Conservation (phyloP, 1,140 invertebrate genomes). For the Ceratosolen fusciceps region DNA sequence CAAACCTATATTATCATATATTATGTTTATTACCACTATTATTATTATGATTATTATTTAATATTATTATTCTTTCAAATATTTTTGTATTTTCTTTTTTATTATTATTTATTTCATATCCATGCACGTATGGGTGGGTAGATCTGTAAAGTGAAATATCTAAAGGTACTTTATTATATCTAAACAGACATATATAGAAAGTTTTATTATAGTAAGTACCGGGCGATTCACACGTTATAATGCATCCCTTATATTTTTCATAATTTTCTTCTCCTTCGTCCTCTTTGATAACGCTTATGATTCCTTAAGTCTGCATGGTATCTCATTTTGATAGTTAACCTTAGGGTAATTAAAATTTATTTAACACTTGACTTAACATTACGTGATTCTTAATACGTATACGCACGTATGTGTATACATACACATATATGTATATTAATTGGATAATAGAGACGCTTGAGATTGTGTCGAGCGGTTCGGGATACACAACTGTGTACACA, state of each 20-base stretch:
- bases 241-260: constrained; percentile 12
- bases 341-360: constrained; percentile 18
- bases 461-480: constrained; percentile 40
- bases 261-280: constrained; percentile 16
- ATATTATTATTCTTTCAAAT: too few relatives aligned
- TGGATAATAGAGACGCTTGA: constrained; percentile 30
- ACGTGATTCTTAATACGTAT: constrained; percentile 24
- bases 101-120: too few relatives aligned
- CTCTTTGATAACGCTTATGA: constrained; percentile 22
- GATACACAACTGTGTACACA: constrained; percentile 21
- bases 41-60: too few relatives aligned
- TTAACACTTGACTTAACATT: constrained; percentile 40
- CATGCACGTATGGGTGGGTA: not conserved
- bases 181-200: constrained; percentile 41
- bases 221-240: constrained; percentile 15
- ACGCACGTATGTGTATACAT: too few relatives aligned
- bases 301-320: constrained; percentile 21
- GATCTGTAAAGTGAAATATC: constrained; percentile 23
- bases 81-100: too few relatives aligned
- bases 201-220: constrained; percentile 37
- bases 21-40: not conserved
- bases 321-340: constrained; percentile 30
- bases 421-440: too few relatives aligned
- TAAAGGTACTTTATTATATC: constrained; percentile 37
- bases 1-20: constrained; percentile 35